Evolutionary conservation across 2,797 vertebrate species (phyloP).

Genomic region (Phoxinus dragarum): DNA sequence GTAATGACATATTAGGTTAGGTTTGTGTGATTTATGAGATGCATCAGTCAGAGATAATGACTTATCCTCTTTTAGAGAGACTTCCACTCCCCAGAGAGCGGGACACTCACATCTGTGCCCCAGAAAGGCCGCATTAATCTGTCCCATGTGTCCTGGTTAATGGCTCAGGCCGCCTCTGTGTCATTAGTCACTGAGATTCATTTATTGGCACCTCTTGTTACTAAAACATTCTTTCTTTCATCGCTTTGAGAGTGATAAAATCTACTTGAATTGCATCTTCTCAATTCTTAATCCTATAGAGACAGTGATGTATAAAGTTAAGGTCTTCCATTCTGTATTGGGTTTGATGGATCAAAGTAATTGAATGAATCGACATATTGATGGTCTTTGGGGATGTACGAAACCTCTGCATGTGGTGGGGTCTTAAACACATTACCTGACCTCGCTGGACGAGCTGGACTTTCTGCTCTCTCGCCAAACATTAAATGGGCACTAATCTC

Average conservation of each 20-base stretch:
- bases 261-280: background rate
- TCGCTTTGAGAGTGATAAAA: background rate
- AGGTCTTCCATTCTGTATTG: background rate
- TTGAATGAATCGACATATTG: background rate
- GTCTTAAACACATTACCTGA: conserved; percentile 25
- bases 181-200: conserved; percentile 40
- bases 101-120: background rate
- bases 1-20: conserved; percentile 5
- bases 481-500: conserved; percentile 33
- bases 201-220: conserved; percentile 18
- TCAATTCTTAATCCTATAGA: background rate
- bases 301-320: background rate
- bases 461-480: background rate
- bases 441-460: background rate
- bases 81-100: background rate
- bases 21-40: conserved; percentile 19
- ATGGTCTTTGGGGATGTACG: conserved; percentile 2
- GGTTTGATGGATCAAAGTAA: background rate
- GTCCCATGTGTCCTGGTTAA: conserved; percentile 55
- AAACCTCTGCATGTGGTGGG: conserved; percentile 10
- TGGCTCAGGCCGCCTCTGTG: conserved; percentile 25
- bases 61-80: conserved; percentile 3
- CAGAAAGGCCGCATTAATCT: conserved; percentile 42
- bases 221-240: conserved; percentile 3
- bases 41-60: conserved; percentile 26